Conservation (phyloP, 2,888 invertebrate genomes). For the Caenorhabditis uteleia region DNA sequence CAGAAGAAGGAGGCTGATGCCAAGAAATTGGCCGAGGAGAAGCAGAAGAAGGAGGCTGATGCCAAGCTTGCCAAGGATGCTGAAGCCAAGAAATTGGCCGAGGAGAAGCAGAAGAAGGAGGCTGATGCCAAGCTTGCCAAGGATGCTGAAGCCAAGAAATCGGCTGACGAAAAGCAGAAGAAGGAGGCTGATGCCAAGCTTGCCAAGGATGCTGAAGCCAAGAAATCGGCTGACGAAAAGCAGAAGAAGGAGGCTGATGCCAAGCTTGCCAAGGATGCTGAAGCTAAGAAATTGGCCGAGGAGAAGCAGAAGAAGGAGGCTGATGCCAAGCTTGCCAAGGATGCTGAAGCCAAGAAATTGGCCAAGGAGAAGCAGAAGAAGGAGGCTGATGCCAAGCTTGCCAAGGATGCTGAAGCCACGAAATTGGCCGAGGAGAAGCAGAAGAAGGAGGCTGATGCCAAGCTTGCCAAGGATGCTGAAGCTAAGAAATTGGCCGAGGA, state of each 20-base stretch:
- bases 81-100: slow-evolving; percentile 7
- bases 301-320: background rate
- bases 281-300: background rate
- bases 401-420: background rate
- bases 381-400: background rate
- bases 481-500: background rate
- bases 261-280: background rate
- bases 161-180: too few relatives aligned
- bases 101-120: background rate
- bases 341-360: background rate
- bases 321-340: background rate
- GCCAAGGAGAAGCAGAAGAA: background rate
- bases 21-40: slow-evolving; percentile 5
- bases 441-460: slow-evolving; percentile 1
- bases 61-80: slow-evolving; percentile 16
- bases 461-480: too few relatives aligned
- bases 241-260: slow-evolving; percentile 2
- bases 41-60: slow-evolving; percentile 9
- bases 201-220: background rate
- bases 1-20: slow-evolving; percentile 1
- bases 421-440: background rate
- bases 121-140: too few relatives aligned
- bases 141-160: too few relatives aligned
- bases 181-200: background rate
- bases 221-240: background rate